A percentile compares a stretch with the other conserved stretches of the same genome.
Conservation (phyloP, 2,888 invertebrate species). For the Xanthorhoe designata region DNA sequence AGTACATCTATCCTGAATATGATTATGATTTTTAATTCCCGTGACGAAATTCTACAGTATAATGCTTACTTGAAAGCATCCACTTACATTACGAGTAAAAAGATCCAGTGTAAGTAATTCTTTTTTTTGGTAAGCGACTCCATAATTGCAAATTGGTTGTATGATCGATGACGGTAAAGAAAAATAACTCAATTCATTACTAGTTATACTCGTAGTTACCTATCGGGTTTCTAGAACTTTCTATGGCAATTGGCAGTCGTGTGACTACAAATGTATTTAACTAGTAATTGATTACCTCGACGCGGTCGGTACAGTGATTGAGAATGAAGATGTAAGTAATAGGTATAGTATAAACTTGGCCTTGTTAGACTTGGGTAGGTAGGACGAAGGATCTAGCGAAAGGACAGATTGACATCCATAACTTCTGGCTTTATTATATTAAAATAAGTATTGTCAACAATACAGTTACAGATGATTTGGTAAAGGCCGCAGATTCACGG, state of each 20-base stretch:
- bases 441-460: background rate
- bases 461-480: no score
- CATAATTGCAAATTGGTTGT: constrained; percentile 55
- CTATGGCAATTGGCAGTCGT: background rate
- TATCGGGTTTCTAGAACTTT: background rate
- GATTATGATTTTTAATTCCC: no score
- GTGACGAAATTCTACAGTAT: no score
- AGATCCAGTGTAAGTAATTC: background rate
- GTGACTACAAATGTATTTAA: background rate
- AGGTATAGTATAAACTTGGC: background rate
- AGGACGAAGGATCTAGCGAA: background rate
- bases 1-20: no score
- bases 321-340: background rate
- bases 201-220: no score
- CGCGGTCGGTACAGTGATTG: background rate
- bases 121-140: background rate
- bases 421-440: background rate
- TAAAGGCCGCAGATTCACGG: no score
- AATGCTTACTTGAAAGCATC: background rate
- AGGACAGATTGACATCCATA: background rate
- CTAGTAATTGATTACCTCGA: constrained; percentile 3
- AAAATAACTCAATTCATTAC: constrained; percentile 71
- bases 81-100: background rate
- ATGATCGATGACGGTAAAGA: constrained; percentile 60
- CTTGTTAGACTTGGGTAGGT: background rate